Percentiles rank a stretch among this genome's conserved stretches.
phyloP scores from a whole-genome alignment of 2,113 vertebrate species.

The Thunnus maccoyii region DNA sequence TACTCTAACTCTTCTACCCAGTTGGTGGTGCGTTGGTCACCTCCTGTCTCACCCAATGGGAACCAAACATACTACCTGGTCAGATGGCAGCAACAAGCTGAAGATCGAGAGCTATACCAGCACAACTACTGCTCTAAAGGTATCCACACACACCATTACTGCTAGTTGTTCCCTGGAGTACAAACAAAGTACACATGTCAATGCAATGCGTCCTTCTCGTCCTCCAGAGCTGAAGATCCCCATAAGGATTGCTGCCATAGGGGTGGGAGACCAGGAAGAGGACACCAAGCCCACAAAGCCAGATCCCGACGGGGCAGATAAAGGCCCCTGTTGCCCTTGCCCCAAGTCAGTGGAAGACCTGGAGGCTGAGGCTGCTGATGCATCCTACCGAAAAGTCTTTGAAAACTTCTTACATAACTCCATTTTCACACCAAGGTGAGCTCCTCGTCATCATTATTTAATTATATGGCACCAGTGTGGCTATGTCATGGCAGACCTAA shows the following conservation, averaged over 20 bases:
- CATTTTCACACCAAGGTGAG: conserved; percentile 95
- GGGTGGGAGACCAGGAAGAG: conserved; percentile 90
- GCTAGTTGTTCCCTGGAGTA: neutral
- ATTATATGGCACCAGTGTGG: too few relatives aligned
- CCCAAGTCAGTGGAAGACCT: conserved; percentile 93
- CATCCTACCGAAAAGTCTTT: conserved; percentile 95
- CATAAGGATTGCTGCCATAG: conserved; percentile 90
- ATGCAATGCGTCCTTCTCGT: neutral
- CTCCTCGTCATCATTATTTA: neutral
- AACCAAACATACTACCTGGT: conserved; percentile 96
- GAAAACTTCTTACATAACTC: conserved; percentile 98
- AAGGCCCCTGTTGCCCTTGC: conserved; percentile 92
- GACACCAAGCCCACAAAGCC: conserved; percentile 90
- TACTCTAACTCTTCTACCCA: conserved; percentile 95
- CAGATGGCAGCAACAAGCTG: conserved; percentile 95
- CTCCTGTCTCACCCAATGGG: conserved; percentile 92
- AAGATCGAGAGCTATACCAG: conserved; percentile 94
- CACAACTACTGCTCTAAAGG: conserved; percentile 99
- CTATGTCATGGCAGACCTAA: too few relatives aligned
- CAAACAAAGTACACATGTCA: neutral
- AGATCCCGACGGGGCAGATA: conserved; percentile 86
- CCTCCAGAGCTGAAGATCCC: conserved; percentile 92
- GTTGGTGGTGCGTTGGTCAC: conserved; percentile 95
- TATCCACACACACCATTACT: conserved; percentile 57
- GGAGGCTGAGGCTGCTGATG: conserved; percentile 92